Base-by-base conservation (phyloP, 2,888 invertebrate genomes). In the Spilarctia lutea region DNA sequence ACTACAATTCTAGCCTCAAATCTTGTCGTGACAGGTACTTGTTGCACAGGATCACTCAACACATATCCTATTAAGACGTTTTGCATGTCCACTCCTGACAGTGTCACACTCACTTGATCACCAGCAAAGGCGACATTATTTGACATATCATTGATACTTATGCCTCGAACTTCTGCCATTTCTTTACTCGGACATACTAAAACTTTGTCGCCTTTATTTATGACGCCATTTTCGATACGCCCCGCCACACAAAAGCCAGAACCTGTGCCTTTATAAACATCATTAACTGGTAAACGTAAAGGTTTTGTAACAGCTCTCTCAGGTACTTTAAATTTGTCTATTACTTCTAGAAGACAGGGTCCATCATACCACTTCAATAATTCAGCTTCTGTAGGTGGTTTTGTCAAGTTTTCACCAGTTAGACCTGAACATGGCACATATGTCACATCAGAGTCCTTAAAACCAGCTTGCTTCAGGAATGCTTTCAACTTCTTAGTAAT, bases 341-440 rank as follows among this genome's bases (percentile, higher is more conserved):
- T 98, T 20, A 98, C 98, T 86, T 98, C 97, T 45, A 99, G 91
- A 33, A 99, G 95, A 80, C 97, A 97, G 0, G 98, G 97, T 1
- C 99, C 99, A 60, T 94, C 96, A 91, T 99, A 99, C 97, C 97
- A 99, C 86, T 95, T 96, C 81, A 96, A 93, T 67, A 97, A 96
- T 84, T 96, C 97, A 77, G 96, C 94, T 88, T 97, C 97, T 63
- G 96, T 96, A 0, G 98, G 97, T 71, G 96, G 92, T 77, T 97
- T 96, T 0, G 97, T 97, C 74, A 99, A 96, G 96, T 99, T 99
- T 91, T 99, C 98, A 18, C 99, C 99, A 1, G 97, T 98, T n/a
- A 99, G 94, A 6, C 99, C 99, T 81, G 99, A 99, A 89, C 99
- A 99, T 4, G 99, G 99, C 27, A 99, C 98, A 92, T 97, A 99